A percentile compares a stretch with the other conserved stretches of the same genome.
phyloP scores from a whole-genome alignment of 2,113 vertebrate species.

The Corythoichthys haematopterus region DNA sequence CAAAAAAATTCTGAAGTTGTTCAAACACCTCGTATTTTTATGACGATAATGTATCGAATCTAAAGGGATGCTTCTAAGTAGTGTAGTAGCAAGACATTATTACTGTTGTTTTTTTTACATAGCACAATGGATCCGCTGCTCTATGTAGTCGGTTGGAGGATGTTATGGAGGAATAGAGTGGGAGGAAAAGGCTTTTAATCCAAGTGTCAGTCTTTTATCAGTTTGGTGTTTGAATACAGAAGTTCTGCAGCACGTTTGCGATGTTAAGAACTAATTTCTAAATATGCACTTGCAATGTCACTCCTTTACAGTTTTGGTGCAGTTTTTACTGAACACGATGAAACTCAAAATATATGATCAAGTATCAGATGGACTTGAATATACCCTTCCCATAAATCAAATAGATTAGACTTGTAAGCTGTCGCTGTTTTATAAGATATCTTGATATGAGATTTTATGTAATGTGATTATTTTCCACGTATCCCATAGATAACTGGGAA shows the following conservation, averaged over 20 bases:
- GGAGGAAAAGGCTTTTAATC: slow-evolving; percentile 35
- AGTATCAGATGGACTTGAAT: slow-evolving; percentile 22
- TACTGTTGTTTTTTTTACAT: not conserved
- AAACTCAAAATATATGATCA: slow-evolving; percentile 25
- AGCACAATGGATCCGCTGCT: slow-evolving; percentile 4
- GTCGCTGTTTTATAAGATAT: not conserved
- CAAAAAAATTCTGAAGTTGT: not conserved
- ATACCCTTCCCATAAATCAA: not conserved
- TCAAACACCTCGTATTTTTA: not conserved
- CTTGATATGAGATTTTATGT: slow-evolving; percentile 21
- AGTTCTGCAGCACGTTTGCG: slow-evolving; percentile 20
- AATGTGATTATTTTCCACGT: slow-evolving; percentile 12
- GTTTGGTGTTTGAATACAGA: slow-evolving; percentile 31
- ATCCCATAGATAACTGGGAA: slow-evolving; percentile 15
- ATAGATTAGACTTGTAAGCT: slow-evolving; percentile 14
- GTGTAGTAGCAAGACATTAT: not conserved
- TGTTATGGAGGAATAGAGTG: slow-evolving; percentile 11
- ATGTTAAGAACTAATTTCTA: slow-evolving; percentile 36
- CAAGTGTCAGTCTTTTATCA: slow-evolving; percentile 30
- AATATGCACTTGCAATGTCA: slow-evolving; percentile 25
- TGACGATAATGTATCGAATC: not conserved
- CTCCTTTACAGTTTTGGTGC: slow-evolving; percentile 6
- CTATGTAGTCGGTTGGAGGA: slow-evolving; percentile 18
- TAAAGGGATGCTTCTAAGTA: not conserved
- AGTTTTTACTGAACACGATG: slow-evolving; percentile 14